Evolutionary conservation across 1,140 invertebrate species (phyloP).

Genomic region (Drosophila gunungcola): DNA sequence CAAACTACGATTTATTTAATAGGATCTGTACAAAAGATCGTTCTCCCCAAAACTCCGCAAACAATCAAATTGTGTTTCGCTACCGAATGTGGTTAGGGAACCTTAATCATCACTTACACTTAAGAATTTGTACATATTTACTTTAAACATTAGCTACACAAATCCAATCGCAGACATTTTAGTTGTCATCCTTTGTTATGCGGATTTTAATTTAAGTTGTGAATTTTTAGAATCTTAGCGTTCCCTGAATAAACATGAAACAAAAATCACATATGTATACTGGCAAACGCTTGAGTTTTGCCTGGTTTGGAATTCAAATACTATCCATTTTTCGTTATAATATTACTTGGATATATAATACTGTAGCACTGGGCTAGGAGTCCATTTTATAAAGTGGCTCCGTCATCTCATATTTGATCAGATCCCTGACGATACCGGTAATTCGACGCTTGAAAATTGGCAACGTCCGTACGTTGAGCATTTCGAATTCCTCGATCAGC

Average conservation of each 20-base stretch:
- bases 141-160: conserved; percentile 25
- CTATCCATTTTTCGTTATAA: background rate
- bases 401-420: conserved; percentile 56
- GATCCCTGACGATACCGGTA: conserved; percentile 47
- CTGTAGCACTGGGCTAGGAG: conserved; percentile 3
- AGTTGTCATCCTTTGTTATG: conserved; percentile 25
- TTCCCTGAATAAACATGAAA: conserved; percentile 45
- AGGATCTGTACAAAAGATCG: background rate
- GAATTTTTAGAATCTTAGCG: conserved; percentile 35
- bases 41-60: conserved; percentile 5
- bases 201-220: conserved; percentile 29
- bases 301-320: background rate
- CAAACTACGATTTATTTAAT: conserved; percentile 19
- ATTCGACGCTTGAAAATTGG: conserved; percentile 66
- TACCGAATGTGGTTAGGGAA: conserved; percentile 1
- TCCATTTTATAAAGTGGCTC: conserved; percentile 23
- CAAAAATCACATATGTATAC: conserved; percentile 12
- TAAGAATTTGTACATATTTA: conserved; percentile 29
- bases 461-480: conserved; percentile 59
- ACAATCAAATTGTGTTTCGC: conserved; percentile 43
- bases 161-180: conserved; percentile 15
- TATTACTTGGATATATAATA: conserved; percentile 24
- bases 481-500: conserved; percentile 52
- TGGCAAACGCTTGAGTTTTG: background rate
- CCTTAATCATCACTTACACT: conserved; percentile 18